Conservation (phyloP, 2,113 vertebrate species). For the Ceyx margarethae region DNA sequence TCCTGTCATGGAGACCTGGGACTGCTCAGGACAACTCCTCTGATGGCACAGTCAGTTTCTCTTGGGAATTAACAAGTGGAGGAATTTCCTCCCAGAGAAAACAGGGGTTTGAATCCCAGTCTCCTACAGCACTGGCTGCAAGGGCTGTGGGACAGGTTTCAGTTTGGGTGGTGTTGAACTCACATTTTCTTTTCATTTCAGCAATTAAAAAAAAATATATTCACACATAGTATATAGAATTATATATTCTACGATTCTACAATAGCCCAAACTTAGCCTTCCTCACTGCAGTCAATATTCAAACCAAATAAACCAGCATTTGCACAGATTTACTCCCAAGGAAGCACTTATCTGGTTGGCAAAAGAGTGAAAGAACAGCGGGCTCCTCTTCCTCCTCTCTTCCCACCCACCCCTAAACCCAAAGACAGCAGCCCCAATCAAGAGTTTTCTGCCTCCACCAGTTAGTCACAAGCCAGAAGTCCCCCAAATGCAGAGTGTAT, state of each 20-base stretch:
- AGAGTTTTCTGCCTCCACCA: background rate
- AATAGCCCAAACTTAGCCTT: background rate
- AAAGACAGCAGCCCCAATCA: background rate
- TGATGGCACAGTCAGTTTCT: background rate
- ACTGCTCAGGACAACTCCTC: background rate
- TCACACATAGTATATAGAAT: background rate
- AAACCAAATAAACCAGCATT: background rate
- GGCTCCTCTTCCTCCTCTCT: background rate
- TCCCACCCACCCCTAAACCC: background rate
- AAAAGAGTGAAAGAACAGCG: background rate
- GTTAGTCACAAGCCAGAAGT: background rate
- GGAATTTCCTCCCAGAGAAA: background rate
- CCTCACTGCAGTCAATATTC: accelerated
- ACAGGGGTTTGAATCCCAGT: accelerated
- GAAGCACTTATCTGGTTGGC: accelerated
- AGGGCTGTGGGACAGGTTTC: background rate
- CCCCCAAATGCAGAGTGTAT: background rate
- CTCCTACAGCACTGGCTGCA: accelerated
- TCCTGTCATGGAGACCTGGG: background rate
- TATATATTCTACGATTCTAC: too few species aligned
- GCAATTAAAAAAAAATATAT: background rate
- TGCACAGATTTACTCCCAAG: background rate
- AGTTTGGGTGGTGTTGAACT: accelerated
- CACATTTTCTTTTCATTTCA: background rate
- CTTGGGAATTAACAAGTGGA: background rate